These are phyloP conservation scores for Apostichopus californicus DNA, from an alignment of 35 echinoderm and acorn worm genomes.

Conservation along the genomic window DNA sequence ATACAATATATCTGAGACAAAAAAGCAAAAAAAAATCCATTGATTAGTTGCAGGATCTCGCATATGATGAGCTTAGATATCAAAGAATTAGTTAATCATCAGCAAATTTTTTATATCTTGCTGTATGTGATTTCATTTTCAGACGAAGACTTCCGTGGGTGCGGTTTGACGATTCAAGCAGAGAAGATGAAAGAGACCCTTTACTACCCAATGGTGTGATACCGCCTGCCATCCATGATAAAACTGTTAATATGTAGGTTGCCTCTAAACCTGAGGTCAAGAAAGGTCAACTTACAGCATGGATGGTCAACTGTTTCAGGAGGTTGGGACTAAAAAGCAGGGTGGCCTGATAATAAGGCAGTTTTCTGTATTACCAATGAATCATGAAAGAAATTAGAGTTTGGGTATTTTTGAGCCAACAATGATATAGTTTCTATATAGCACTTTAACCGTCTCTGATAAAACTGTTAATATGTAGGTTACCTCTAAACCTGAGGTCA, in stretches of 20 bases:
- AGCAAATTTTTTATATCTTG: background rate
- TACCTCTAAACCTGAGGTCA: too few species aligned
- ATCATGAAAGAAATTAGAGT: too few species aligned
- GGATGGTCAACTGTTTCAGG: too few species aligned
- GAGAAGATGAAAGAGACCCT: background rate
- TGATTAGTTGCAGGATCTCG: background rate
- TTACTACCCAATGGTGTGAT: background rate
- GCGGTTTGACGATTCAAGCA: background rate
- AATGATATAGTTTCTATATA: too few species aligned
- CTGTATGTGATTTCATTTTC: background rate
- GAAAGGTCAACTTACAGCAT: too few species aligned
- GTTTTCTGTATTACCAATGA: too few species aligned
- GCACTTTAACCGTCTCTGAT: background rate
- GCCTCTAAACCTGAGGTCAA: too few species aligned
- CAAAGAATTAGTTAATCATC: background rate
- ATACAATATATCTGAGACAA: background rate
- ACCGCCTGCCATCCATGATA: background rate
- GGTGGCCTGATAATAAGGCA: too few species aligned
- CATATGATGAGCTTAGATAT: background rate
- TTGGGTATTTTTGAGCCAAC: too few species aligned
- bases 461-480: too few species aligned
- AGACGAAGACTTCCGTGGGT: background rate
- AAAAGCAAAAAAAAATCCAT: background rate
- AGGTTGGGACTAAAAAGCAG: too few species aligned
- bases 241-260: constrained; percentile 5